These are phyloP conservation scores for Manis javanica DNA, from an alignment of 2,797 vertebrate species.

Conservation along the genomic window DNA sequence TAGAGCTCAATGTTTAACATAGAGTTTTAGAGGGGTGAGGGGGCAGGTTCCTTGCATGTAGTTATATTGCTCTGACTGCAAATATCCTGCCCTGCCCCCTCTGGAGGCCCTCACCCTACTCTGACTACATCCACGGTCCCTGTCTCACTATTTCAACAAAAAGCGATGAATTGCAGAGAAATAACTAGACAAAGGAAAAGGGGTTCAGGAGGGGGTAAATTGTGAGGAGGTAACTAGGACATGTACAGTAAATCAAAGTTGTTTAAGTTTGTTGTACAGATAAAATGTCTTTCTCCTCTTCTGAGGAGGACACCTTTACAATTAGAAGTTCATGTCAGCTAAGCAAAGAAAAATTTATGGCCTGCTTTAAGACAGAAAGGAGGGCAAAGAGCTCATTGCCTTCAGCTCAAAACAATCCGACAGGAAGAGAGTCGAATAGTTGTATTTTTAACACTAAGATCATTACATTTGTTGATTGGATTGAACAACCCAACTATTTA, in stretches of 20 bases:
- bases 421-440: not conserved
- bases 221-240: not conserved
- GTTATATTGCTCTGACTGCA: no score
- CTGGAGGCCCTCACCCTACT: no score
- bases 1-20: no score
- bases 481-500: not conserved
- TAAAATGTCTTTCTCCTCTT: not conserved
- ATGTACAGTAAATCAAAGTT: not conserved
- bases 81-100: no score
- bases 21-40: no score
- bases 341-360: not conserved
- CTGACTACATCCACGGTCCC: no score
- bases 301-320: not conserved
- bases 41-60: no score
- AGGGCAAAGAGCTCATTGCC: not conserved
- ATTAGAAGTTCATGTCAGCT: not conserved
- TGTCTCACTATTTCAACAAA: not conserved
- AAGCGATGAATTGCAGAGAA: not conserved
- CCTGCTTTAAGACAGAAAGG: constrained; percentile 14
- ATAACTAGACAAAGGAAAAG: not conserved
- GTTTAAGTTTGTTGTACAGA: not conserved
- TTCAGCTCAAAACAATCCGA: not conserved
- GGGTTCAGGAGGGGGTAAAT: not conserved
- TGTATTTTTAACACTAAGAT: not conserved
- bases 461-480: not conserved